Percentiles rank a stretch among this genome's conserved stretches.
Conservation (phyloP, 2,797 vertebrate genomes). For the Chloroceryle inda region DNA sequence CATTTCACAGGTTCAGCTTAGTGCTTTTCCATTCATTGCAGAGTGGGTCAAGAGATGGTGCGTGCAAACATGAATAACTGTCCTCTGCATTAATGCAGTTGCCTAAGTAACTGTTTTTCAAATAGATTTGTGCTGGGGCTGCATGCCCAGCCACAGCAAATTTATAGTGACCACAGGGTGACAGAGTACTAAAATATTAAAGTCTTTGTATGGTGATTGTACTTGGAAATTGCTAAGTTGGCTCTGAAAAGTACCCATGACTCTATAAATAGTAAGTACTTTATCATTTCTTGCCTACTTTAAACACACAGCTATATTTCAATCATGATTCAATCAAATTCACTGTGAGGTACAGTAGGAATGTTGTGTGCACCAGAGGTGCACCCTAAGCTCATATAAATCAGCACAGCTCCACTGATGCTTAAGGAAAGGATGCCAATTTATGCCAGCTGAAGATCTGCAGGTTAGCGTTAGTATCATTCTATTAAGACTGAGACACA, state of each 20-base stretch:
- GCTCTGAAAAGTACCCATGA: conserved; percentile 15
- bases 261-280: conserved; percentile 60
- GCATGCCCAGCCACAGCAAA: background rate
- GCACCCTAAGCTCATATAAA: background rate
- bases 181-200: conserved; percentile 40
- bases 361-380: background rate
- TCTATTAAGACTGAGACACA: background rate
- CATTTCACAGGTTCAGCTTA: background rate
- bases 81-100: background rate
- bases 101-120: conserved; percentile 23
- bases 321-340: conserved; percentile 12
- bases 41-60: background rate
- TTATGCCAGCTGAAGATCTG: background rate
- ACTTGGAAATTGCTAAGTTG: conserved; percentile 31
- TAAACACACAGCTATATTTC: conserved; percentile 37
- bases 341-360: background rate
- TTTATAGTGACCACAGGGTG: conserved; percentile 15
- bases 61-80: background rate
- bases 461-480: background rate
- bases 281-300: conserved; percentile 34
- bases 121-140: conserved; percentile 1
- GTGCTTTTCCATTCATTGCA: background rate
- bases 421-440: background rate
- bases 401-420: background rate
- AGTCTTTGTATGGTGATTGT: conserved; percentile 7